A percentile compares a stretch with the other conserved stretches of the same genome.
These are phyloP conservation scores for Xylota segnis DNA, from an alignment of 2,888 invertebrate species.

Conservation along the genomic window DNA sequence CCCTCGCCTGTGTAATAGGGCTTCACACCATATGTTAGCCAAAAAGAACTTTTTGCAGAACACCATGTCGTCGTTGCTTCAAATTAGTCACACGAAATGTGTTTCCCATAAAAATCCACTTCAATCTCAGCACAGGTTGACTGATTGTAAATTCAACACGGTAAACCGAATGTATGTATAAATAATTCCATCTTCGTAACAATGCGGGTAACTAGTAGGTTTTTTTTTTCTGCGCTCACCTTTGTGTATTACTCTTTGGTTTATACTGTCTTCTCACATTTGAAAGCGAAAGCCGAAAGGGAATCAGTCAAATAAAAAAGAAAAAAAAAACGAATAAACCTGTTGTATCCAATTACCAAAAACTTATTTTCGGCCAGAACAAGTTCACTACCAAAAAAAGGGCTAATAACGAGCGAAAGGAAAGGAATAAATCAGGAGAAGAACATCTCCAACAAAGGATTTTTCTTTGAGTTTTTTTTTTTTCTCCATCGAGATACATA, in stretches of 20 bases:
- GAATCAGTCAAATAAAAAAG: slow-evolving; percentile 22
- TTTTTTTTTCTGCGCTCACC: slow-evolving; percentile 15
- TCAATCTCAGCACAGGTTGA: slow-evolving; percentile 39
- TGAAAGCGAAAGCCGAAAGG: slow-evolving; percentile 73
- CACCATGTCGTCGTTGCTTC: slow-evolving; percentile 10
- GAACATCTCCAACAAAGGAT: slow-evolving; percentile 23
- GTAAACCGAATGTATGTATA: slow-evolving; percentile 55
- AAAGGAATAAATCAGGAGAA: slow-evolving; percentile 59
- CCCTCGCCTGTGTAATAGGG: slow-evolving; percentile 52
- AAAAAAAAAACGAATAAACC: slow-evolving; percentile 37
- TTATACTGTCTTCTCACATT: slow-evolving; percentile 45
- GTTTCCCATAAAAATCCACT: slow-evolving; percentile 48
- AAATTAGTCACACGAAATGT: slow-evolving; percentile 60
- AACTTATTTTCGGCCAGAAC: slow-evolving; percentile 54
- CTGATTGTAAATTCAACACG: slow-evolving; percentile 53
- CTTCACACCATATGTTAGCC: slow-evolving; percentile 59
- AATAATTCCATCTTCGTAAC: slow-evolving; percentile 42
- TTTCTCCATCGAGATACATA: not conserved
- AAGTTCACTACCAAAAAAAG: slow-evolving; percentile 60
- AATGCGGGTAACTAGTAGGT: slow-evolving; percentile 35
- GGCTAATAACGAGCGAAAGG: slow-evolving; percentile 62
- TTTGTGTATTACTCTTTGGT: slow-evolving; percentile 2
- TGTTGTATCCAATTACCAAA: slow-evolving; percentile 74
- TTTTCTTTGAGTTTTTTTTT: slow-evolving; percentile 3
- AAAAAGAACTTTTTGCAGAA: slow-evolving; percentile 26